phyloP scores from a whole-genome alignment of 2,113 vertebrate species.

The Burhinus bistriatus region DNA sequence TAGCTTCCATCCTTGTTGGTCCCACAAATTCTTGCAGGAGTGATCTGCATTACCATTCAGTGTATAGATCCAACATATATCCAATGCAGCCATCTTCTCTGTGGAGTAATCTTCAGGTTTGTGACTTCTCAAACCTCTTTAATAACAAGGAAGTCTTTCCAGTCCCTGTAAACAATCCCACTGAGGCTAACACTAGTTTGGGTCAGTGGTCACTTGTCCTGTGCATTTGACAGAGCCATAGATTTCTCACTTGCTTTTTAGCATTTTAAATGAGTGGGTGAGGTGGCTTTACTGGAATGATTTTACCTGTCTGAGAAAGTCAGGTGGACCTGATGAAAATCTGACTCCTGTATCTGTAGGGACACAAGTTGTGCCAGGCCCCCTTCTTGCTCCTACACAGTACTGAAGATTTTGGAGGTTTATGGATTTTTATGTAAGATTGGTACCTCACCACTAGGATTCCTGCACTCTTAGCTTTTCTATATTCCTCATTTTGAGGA shows the following conservation, averaged over 20 bases:
- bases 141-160: neutral
- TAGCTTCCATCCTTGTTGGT: neutral
- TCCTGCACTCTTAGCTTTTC: neutral
- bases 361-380: neutral
- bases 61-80: neutral
- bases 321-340: neutral
- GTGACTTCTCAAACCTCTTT: neutral
- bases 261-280: neutral
- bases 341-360: neutral
- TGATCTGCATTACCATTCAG: neutral
- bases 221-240: neutral
- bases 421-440: neutral
- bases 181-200: neutral
- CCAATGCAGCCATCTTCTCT: neutral
- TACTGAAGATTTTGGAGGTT: neutral
- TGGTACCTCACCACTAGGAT: neutral
- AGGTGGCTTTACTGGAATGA: neutral
- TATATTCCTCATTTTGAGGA: neutral
- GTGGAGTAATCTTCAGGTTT: neutral
- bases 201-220: neutral
- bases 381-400: neutral
- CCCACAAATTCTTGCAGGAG: neutral
- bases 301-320: neutral
- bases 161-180: neutral
- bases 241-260: neutral